Evolutionary conservation across 2,797 vertebrate species (phyloP).

Genomic region (Hirundo rustica): DNA sequence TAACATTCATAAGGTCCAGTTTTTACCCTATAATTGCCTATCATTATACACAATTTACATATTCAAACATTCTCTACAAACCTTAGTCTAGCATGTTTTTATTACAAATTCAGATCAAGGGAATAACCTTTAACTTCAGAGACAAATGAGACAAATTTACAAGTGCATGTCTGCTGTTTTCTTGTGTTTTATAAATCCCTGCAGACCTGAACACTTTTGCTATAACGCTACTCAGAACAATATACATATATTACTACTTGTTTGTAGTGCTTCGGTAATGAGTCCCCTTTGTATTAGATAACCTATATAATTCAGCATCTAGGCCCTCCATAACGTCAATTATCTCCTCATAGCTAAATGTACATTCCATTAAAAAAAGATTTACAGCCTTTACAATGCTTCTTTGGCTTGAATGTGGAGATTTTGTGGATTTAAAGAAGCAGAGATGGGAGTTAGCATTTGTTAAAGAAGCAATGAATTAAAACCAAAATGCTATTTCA

Average conservation of each 20-base stretch:
- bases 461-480: constrained; percentile 64
- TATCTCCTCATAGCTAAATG: constrained; percentile 84
- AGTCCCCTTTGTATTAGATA: constrained; percentile 84
- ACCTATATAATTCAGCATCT: constrained; percentile 79
- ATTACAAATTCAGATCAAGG: constrained; percentile 89
- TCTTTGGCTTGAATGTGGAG: constrained; percentile 69
- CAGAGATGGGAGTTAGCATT: constrained; percentile 57
- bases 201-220: constrained; percentile 80
- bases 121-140: constrained; percentile 90
- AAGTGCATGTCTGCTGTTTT: constrained; percentile 86
- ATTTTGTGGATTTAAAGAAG: constrained; percentile 75
- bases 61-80: constrained; percentile 81
- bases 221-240: constrained; percentile 81
- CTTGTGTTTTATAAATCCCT: constrained; percentile 82
- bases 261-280: constrained; percentile 82
- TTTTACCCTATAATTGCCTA: constrained; percentile 81
- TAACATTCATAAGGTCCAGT: constrained; percentile 73
- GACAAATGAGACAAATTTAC: constrained; percentile 87
- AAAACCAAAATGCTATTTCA: constrained; percentile 60
- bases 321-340: constrained; percentile 82
- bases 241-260: constrained; percentile 85
- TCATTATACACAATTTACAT: constrained; percentile 83
- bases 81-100: constrained; percentile 82
- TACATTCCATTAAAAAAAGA: constrained; percentile 79
- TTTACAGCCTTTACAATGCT: constrained; percentile 75